A percentile compares a stretch with the other conserved stretches of the same genome.
Conservation (phyloP, 2,113 vertebrate species). For the Anolis sagrei region DNA sequence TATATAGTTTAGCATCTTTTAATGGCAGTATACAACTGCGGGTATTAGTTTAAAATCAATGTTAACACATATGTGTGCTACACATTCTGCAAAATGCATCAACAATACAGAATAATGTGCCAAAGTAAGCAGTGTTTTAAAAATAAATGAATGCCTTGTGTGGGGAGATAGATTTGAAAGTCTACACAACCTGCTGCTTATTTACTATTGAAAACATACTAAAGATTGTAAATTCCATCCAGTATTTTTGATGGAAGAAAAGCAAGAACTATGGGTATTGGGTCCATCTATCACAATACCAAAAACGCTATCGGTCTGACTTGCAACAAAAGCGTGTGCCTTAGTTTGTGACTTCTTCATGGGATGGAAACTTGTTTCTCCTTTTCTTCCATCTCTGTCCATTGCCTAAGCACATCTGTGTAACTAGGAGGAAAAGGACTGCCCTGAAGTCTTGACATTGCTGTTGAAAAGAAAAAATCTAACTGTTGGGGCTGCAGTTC, state of each 20-base stretch:
- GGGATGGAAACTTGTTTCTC: background rate
- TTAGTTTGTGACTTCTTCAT: background rate
- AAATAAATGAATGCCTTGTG: background rate
- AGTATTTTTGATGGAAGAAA: conserved; percentile 15
- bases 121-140: conserved; percentile 3
- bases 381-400: background rate
- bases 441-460: background rate
- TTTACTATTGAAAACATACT: background rate
- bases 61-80: background rate
- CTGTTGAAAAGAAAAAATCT: background rate
- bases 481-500: background rate
- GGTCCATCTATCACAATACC: no score
- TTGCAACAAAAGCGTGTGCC: background rate
- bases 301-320: background rate
- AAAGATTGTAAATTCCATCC: background rate
- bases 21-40: background rate
- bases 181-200: background rate
- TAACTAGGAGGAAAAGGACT: background rate
- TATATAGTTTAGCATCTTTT: background rate
- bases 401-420: background rate
- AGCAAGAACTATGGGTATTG: background rate
- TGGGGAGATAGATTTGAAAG: background rate
- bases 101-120: conserved; percentile 7
- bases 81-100: background rate
- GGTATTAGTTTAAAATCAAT: conserved; percentile 7